phyloP scores from a whole-genome alignment of 1,140 invertebrate genomes.

The Nomia melanderi region DNA sequence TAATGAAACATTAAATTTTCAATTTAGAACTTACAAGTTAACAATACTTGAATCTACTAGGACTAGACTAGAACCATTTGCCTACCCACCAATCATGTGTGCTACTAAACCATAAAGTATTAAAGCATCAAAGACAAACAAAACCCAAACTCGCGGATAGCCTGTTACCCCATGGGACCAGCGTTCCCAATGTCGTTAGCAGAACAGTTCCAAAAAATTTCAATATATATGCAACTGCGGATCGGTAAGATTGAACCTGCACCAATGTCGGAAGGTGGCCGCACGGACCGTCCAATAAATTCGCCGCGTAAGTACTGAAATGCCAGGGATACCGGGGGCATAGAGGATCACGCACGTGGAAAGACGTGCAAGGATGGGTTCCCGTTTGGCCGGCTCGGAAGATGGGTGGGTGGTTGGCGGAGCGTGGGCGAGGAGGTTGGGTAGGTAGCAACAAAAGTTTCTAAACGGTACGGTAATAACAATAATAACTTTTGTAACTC shows the following conservation, averaged over 20 bases:
- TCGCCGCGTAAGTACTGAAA: slow-evolving; percentile 35
- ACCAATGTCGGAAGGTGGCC: slow-evolving; percentile 1
- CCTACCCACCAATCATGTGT: too few species aligned
- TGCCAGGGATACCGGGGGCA: slow-evolving; percentile 14
- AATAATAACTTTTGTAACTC: slow-evolving; percentile 81
- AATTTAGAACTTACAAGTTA: too few species aligned
- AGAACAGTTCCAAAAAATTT: too few species aligned
- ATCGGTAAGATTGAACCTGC: neutral
- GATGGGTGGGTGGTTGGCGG: slow-evolving; percentile 1
- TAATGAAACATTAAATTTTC: too few species aligned
- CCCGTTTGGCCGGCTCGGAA: neutral
- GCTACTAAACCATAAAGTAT: too few species aligned
- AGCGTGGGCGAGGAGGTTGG: slow-evolving; percentile 40
- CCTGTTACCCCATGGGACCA: too few species aligned
- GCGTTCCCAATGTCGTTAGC: too few species aligned
- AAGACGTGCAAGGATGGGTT: slow-evolving; percentile 24
- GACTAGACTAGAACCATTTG: too few species aligned
- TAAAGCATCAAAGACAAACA: too few species aligned
- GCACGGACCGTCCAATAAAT: slow-evolving; percentile 24
- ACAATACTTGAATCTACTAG: too few species aligned
- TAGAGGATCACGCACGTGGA: slow-evolving; percentile 26
- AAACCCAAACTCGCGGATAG: too few species aligned
- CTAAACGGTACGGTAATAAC: slow-evolving; percentile 80
- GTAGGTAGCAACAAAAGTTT: slow-evolving; percentile 77
- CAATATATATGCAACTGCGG: neutral